Evolutionary conservation across 1,140 invertebrate species (phyloP).

Genomic region (Plectrocnemia conspersa): DNA sequence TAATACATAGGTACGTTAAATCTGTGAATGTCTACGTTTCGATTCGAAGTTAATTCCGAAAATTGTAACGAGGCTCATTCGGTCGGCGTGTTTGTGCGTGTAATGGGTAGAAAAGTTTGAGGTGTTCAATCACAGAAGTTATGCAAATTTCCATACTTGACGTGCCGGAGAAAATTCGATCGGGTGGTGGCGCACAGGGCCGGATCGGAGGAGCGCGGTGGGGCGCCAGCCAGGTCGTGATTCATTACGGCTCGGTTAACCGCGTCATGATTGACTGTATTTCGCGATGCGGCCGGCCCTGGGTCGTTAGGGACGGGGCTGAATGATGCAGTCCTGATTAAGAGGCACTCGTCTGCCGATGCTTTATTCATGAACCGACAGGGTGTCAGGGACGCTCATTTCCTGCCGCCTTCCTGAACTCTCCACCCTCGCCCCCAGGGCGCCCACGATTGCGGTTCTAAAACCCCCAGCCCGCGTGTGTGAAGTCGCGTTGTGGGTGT

Average conservation of each 20-base stretch:
- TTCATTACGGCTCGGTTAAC: slow-evolving; percentile 16
- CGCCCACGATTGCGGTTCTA: slow-evolving; percentile 1
- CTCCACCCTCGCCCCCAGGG: not conserved
- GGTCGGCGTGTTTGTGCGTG: too few relatives aligned
- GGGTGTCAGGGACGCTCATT: slow-evolving; percentile 9
- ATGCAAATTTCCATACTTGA: slow-evolving; percentile 4
- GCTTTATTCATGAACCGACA: slow-evolving; percentile 15
- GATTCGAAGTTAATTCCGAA: too few relatives aligned
- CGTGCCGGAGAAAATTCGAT: slow-evolving; percentile 1
- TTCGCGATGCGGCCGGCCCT: slow-evolving; percentile 1
- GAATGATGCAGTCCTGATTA: slow-evolving; percentile 18
- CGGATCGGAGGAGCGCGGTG: slow-evolving; percentile 11
- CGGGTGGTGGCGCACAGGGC: too few relatives aligned
- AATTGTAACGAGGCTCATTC: too few relatives aligned
- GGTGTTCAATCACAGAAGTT: not conserved
- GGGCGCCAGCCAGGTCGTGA: not conserved
- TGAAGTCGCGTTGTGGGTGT: not conserved
- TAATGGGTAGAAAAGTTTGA: not conserved
- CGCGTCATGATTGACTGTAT: slow-evolving; percentile 15
- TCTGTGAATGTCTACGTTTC: too few relatives aligned
- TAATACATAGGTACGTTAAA: too few relatives aligned
- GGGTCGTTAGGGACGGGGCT: slow-evolving; percentile 13
- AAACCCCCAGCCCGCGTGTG: not conserved
- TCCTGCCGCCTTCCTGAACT: slow-evolving; percentile 1
- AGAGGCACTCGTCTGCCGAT: slow-evolving; percentile 10